Evolutionary conservation across 2,113 vertebrate species (phyloP), one percentile per base, ranked within the genome.

Genomic region (Phalacrocorax carbo): DNA sequence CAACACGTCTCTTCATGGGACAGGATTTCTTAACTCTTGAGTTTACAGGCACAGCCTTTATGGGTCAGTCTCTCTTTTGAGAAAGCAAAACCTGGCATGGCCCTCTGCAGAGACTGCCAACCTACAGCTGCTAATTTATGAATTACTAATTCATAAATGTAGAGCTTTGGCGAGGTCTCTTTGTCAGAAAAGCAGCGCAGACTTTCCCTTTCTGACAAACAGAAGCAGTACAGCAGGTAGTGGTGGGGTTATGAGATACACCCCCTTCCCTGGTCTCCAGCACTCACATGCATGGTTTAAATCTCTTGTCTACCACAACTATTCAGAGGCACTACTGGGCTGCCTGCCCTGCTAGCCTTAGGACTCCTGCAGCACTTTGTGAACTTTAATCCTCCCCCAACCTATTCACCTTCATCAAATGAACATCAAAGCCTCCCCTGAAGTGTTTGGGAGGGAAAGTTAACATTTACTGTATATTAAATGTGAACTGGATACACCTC

Each of bases 101-200:
- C 16, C 36, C 49, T 57, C 93, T 77, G 79, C 84, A 73, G 25
- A 80, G 70, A 11, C 27, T 93, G 94, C 87, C 93, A 94, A 70
- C 36, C 82, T 85, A 88, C 87, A 93, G 94, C 82, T 88, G 92
- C 62, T 96, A 88, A 96, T 96, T 93, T 94, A 90, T 94, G 87
- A 96, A 93, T 88, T 94, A 94, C 70, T 96, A 82, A 94, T 94
- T 93, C 84, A 94, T 94, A 94, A 91, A 87, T 73, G 62, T 32
- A 90, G 62, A 79, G 78, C 75, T 93, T 57, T 57, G 40, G 49
- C 82, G 75, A 94, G 75, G 70, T 77, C 78, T 80, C 82, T 62
- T 70, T 91, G 90, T 90, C 68, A 93, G 61, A 54, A 93, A 92
- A 32, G 27, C 36, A n/a, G 75, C 4, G 1, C n/a, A 85, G 66